Evolutionary conservation across 2,113 vertebrate genomes (phyloP), one percentile per base, ranked within the genome.

Genomic region (Oreotrochilus melanogaster): DNA sequence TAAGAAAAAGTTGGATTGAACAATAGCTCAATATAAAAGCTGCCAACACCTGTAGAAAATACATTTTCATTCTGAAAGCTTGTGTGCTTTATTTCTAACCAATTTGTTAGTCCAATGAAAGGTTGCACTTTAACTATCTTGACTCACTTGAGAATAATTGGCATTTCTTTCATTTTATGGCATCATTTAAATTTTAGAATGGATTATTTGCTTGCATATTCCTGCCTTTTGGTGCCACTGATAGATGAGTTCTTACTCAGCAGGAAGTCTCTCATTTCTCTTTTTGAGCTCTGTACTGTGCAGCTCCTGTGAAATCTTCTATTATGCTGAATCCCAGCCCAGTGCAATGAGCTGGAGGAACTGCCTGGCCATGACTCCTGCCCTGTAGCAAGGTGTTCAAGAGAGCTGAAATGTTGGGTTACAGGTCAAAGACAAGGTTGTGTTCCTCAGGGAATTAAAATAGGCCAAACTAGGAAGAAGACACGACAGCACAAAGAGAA

Each of bases 51-150:
- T 94, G 85, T 93, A 97, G 85, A 96, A 95, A 95, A 94, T 80
- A 93, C 95, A 88, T 96, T 95, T 95, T 93, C 86, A 48, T 86
- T 60, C 72, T 93, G 93, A 92, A 94, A 94, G 92, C 92, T 88
- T 86, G 86, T 83, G 64, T 86, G 86, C 73, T 91, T 88, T 84
- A 81, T 96, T 96, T 90, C 93, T 93, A 94, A 72, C 92, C 72
- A 37, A 94, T 97, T 90, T 96, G 95, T 97, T 96, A 97, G 93
- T 83, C 94, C 94, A 93, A 88, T 97, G 96, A 95, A 94, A 96
- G 82, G 93, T 88, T 96, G 88, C 86, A 95, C 88, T 96, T 97
- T 94, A 97, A 94, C 69, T 95, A 67, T 93, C 90, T 84, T 92
- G 95, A 83, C 94, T 94, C 93, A 92, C 92, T 96, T 94, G 90